A percentile compares a stretch with the other conserved stretches of the same genome.
These are phyloP conservation scores for Gopherus flavomarginatus DNA, from an alignment of 2,113 vertebrate genomes.

Conservation along the genomic window DNA sequence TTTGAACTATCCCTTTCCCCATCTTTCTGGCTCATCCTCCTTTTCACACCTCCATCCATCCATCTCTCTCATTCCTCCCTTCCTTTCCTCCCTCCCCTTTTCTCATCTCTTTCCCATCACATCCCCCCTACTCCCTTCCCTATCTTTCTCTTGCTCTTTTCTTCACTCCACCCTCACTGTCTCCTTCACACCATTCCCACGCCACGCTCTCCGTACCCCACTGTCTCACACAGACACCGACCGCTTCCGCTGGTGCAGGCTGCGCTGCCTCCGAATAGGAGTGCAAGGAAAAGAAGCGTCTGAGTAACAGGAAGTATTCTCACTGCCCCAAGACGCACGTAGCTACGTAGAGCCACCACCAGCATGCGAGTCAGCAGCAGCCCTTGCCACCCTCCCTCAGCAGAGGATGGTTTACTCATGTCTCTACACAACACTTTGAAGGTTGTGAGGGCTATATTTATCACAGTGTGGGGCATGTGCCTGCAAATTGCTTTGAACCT, in stretches of 20 bases:
- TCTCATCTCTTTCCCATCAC: neutral
- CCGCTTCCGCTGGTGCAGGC: fast-evolving
- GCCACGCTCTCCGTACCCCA: fast-evolving
- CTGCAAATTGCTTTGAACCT: neutral
- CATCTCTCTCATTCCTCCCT: neutral
- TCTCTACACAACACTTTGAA: neutral
- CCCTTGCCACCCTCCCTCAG: fast-evolving
- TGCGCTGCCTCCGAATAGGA: fast-evolving
- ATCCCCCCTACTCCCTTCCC: neutral
- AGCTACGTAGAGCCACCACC: neutral
- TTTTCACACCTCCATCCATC: neutral
- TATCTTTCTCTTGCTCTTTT: neutral
- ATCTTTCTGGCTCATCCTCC: neutral
- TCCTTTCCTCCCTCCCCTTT: neutral
- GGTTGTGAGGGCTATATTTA: neutral
- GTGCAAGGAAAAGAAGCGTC: fast-evolving
- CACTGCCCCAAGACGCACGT: fast-evolving
- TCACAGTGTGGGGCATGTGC: fast-evolving
- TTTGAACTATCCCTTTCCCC: fast-evolving
- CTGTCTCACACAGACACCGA: neutral
- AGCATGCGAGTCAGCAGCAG: neutral
- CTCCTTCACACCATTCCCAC: neutral
- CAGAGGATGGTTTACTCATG: fast-evolving
- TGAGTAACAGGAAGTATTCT: fast-evolving
- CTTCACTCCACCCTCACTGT: neutral